A percentile compares a stretch with the other conserved stretches of the same genome.
phyloP scores from a whole-genome alignment of 2,888 invertebrate genomes.

The Timandra comae region DNA sequence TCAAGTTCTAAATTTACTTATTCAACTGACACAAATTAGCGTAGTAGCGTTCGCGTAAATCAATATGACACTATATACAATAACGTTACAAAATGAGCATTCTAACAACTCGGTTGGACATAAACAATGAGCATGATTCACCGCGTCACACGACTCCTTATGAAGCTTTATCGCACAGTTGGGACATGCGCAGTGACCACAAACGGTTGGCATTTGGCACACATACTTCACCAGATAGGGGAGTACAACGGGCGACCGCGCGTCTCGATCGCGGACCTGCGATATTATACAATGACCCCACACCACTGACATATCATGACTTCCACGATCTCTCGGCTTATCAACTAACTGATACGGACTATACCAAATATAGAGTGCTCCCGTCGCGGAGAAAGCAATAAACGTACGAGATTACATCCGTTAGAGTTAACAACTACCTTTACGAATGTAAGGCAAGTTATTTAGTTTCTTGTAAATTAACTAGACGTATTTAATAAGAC shows the following conservation, averaged over 20 bases:
- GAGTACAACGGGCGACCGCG: conserved; percentile 42
- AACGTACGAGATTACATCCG: too few relatives aligned
- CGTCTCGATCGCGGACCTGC: conserved; percentile 54
- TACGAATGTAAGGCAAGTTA: too few relatives aligned
- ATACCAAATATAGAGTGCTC: conserved; percentile 18
- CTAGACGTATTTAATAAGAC: too few relatives aligned
- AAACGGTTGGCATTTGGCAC: conserved; percentile 60
- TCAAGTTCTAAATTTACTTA: too few relatives aligned
- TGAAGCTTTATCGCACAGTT: conserved; percentile 12
- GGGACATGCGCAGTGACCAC: conserved; percentile 30
- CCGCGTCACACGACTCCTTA: conserved; percentile 6
- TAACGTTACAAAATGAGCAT: too few relatives aligned
- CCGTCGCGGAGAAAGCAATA: background rate
- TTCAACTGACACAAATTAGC: too few relatives aligned
- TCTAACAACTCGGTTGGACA: too few relatives aligned
- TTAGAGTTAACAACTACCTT: too few relatives aligned
- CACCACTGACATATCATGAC: conserved; percentile 39
- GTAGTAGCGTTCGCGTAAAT: too few relatives aligned
- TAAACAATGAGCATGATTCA: conserved; percentile 17
- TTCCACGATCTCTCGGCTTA: conserved; percentile 35
- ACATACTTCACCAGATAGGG: conserved; percentile 70
- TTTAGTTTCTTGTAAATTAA: too few relatives aligned
- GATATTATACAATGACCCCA: conserved; percentile 51
- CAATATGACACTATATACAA: too few relatives aligned
- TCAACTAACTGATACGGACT: conserved; percentile 24